Conservation (phyloP, 37 sponge, comb jelly and placozoan species). For the Amphimedon queenslandica region DNA sequence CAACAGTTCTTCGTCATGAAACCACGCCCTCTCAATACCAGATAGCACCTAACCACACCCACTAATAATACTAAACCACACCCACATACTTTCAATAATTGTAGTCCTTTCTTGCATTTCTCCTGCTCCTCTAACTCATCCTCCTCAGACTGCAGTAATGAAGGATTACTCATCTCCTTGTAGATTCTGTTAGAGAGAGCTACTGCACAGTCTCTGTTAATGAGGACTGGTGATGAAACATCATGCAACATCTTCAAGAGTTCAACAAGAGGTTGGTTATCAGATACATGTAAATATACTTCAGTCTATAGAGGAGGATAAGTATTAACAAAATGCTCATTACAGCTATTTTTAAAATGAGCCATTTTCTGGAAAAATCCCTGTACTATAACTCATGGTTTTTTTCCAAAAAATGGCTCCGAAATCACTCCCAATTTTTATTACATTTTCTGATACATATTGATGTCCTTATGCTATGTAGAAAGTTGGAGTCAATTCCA, state of each 20-base stretch:
- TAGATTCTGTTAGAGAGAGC: slow-evolving; percentile 22
- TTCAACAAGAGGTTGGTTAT: slow-evolving; percentile 45
- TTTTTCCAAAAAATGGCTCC: no score
- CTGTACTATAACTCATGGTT: no score
- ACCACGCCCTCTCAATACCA: slow-evolving; percentile 23
- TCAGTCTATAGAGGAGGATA: slow-evolving; percentile 15
- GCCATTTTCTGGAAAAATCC: no score
- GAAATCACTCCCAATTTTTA: no score
- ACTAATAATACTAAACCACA: no score
- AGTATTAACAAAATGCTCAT: background rate
- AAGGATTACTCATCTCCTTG: slow-evolving; percentile 19
- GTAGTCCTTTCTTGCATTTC: slow-evolving; percentile 37
- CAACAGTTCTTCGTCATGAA: slow-evolving; percentile 43
- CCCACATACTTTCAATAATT: slow-evolving; percentile 34
- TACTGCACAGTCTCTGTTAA: slow-evolving; percentile 37
- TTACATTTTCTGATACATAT: no score
- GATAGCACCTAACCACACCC: slow-evolving; percentile 15
- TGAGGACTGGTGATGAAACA: slow-evolving; percentile 45
- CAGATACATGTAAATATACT: slow-evolving; percentile 32
- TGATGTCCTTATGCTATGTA: no score
- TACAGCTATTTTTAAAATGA: no score
- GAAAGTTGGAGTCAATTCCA: no score
- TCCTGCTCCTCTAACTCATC: slow-evolving; percentile 21
- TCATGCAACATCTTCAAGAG: slow-evolving; percentile 57
- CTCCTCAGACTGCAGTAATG: slow-evolving; percentile 12